These are phyloP conservation scores for Machimus atricapillus DNA, from an alignment of 2,888 invertebrate species.

Conservation along the genomic window DNA sequence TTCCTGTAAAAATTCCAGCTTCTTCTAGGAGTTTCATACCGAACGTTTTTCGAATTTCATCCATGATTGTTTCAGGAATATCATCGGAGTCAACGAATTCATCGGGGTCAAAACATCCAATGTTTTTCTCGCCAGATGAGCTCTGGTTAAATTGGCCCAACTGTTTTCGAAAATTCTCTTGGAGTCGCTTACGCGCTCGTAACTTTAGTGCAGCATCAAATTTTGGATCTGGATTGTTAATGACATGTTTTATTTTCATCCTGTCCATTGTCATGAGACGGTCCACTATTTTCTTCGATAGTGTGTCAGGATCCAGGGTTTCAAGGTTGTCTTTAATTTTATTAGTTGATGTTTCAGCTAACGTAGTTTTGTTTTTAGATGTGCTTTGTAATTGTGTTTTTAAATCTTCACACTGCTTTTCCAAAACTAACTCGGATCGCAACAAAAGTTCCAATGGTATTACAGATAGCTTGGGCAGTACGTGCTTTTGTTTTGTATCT, in stretches of 20 bases:
- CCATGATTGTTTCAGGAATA: conserved; percentile 55
- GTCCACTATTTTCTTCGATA: conserved; percentile 52
- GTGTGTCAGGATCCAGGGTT: conserved; percentile 13
- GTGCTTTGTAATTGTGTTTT: neutral
- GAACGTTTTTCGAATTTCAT: conserved; percentile 58
- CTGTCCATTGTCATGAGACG: conserved; percentile 59
- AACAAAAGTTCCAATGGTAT: conserved; percentile 21
- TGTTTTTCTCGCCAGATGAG: conserved; percentile 13
- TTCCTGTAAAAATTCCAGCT: neutral
- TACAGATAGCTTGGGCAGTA: conserved; percentile 3
- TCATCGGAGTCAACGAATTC: conserved; percentile 57
- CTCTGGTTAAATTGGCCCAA: conserved; percentile 52
- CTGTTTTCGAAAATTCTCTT: conserved; percentile 58
- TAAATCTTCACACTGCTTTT: neutral
- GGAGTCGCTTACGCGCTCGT: conserved; percentile 56
- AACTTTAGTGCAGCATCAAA: conserved; percentile 58
- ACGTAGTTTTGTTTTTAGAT: neutral
- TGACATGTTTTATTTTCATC: conserved; percentile 57
- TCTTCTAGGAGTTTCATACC: conserved; percentile 52
- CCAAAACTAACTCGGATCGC: neutral
- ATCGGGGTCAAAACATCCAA: conserved; percentile 53
- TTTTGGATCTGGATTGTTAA: conserved; percentile 58
- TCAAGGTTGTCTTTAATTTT: neutral
- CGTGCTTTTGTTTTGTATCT: neutral
- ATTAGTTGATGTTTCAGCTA: neutral